A percentile compares a stretch with the other conserved stretches of the same genome.
Conservation (phyloP, 2,888 invertebrate species). For the Mimumesa dahlbomi region DNA sequence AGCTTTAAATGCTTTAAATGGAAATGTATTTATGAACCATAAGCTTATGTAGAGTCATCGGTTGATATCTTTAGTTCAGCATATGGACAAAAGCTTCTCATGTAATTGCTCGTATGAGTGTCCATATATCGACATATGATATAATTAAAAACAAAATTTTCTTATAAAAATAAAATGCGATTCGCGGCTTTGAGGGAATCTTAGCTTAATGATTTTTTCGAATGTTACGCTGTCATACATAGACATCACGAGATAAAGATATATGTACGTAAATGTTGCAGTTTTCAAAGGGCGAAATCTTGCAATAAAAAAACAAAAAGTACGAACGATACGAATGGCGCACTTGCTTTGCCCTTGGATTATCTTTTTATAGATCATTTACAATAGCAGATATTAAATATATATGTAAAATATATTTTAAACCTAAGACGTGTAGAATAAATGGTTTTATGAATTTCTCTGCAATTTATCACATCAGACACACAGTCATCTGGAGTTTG, state of each 20-base stretch:
- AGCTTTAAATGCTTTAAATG: slow-evolving; percentile 67
- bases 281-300: slow-evolving; percentile 29
- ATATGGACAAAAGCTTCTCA: slow-evolving; percentile 11
- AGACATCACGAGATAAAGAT: slow-evolving; percentile 31
- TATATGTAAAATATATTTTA: slow-evolving; percentile 20
- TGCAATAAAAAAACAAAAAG: slow-evolving; percentile 20
- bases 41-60: slow-evolving; percentile 10
- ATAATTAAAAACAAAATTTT: slow-evolving; percentile 38
- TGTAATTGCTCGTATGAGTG: slow-evolving; percentile 4
- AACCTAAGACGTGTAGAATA: slow-evolving; percentile 30
- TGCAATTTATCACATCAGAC: slow-evolving; percentile 36
- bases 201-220: slow-evolving; percentile 51
- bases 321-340: slow-evolving; percentile 23
- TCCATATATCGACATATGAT: slow-evolving; percentile 15
- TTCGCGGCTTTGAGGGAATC: slow-evolving; percentile 46
- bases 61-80: slow-evolving; percentile 11
- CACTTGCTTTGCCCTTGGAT: slow-evolving; percentile 11
- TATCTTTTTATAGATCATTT: slow-evolving; percentile 13
- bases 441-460: slow-evolving; percentile 17
- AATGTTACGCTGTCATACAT: slow-evolving; percentile 30
- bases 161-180: slow-evolving; percentile 66
- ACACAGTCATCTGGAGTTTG: slow-evolving; percentile 19
- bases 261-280: slow-evolving; percentile 39
- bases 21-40: slow-evolving; percentile 55
- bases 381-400: slow-evolving; percentile 11